Evolutionary conservation across 2,113 vertebrate species (phyloP).

Genomic region (Neogale vison): DNA sequence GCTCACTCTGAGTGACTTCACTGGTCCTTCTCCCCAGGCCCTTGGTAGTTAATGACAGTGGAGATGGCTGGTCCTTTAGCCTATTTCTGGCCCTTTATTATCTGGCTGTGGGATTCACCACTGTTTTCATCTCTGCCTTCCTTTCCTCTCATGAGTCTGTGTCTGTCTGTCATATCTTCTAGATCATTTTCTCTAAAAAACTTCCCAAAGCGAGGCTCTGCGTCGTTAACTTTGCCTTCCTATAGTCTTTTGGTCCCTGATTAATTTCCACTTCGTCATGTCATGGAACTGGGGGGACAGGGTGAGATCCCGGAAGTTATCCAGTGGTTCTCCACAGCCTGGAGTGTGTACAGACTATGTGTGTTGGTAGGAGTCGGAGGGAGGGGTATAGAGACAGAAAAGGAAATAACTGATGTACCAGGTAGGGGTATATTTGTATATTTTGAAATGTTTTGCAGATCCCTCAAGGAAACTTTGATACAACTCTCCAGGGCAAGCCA

Average conservation of each 20-base stretch:
- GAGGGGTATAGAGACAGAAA: background rate
- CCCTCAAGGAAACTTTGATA: background rate
- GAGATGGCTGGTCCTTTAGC: background rate
- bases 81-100: no score
- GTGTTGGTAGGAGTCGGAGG: background rate
- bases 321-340: background rate
- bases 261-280: background rate
- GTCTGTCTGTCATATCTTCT: background rate
- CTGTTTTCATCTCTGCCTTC: background rate
- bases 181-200: background rate
- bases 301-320: no score
- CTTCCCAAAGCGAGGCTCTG: background rate
- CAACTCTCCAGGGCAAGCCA: background rate
- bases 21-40: accelerated
- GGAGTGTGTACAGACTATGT: accelerated
- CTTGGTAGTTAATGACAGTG: background rate
- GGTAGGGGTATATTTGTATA: background rate
- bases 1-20: background rate
- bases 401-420: background rate
- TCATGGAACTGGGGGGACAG: background rate
- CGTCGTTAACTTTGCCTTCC: background rate
- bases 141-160: background rate
- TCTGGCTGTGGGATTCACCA: background rate
- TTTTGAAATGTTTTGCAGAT: background rate
- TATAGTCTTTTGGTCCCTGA: background rate